Evolutionary conservation across 2,888 invertebrate species (phyloP).

Genomic region (Gortyna flavago): DNA sequence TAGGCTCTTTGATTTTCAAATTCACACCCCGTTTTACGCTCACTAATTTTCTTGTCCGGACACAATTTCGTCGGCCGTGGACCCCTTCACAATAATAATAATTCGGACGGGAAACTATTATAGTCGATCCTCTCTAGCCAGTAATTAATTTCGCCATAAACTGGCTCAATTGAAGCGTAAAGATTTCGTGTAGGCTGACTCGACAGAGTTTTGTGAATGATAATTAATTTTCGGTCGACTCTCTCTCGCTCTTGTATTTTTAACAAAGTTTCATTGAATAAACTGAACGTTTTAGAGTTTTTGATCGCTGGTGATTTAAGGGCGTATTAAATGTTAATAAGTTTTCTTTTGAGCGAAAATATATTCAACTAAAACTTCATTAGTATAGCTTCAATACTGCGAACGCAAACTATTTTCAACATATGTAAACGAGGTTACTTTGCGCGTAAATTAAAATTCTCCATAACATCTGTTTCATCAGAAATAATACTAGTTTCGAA

Average conservation of each 20-base stretch:
- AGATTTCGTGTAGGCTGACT: constrained; percentile 87
- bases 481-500: constrained; percentile 20
- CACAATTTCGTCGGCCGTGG: constrained; percentile 84
- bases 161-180: constrained; percentile 89
- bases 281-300: constrained; percentile 66
- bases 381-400: background rate
- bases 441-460: background rate
- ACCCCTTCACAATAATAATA: constrained; percentile 89
- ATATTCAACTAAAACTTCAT: background rate
- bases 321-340: constrained; percentile 39
- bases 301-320: constrained; percentile 46
- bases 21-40: constrained; percentile 90
- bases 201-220: constrained; percentile 82
- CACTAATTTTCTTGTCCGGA: constrained; percentile 90
- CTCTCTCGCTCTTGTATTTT: constrained; percentile 77
- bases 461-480: background rate
- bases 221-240: constrained; percentile 84
- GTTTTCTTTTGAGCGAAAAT: constrained; percentile 28
- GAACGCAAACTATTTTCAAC: background rate
- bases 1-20: constrained; percentile 88
- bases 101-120: constrained; percentile 89
- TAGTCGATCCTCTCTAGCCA: constrained; percentile 88
- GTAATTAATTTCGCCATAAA: constrained; percentile 90
- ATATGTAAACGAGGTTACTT: background rate
- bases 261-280: constrained; percentile 74